These are phyloP conservation scores for Carettochelys insculpta DNA, from an alignment of 2,113 vertebrate genomes.

Conservation along the genomic window DNA sequence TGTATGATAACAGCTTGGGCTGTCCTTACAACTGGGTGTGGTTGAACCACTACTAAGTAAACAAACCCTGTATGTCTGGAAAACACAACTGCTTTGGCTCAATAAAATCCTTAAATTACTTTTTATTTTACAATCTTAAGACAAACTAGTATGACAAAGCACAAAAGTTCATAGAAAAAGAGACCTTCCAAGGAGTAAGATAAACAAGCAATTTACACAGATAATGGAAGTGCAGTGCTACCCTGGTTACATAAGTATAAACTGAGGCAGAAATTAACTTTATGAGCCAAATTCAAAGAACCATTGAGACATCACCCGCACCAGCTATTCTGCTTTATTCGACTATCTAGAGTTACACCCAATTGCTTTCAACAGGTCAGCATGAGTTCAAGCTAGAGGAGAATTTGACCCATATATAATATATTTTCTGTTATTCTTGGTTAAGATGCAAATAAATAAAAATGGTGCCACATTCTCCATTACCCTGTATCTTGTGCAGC, in stretches of 20 bases:
- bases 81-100: slow-evolving; percentile 71
- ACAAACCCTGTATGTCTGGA: slow-evolving; percentile 71
- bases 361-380: background rate
- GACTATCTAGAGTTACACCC: slow-evolving; percentile 49
- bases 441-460: slow-evolving; percentile 1
- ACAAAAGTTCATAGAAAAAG: slow-evolving; percentile 71
- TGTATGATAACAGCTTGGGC: slow-evolving; percentile 82
- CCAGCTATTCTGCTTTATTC: slow-evolving; percentile 64
- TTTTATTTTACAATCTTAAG: slow-evolving; percentile 75
- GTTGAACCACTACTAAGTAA: slow-evolving; percentile 68
- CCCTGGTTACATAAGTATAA: slow-evolving; percentile 59
- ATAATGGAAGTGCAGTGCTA: slow-evolving; percentile 62
- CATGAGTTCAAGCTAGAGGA: background rate
- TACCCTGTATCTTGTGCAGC: background rate
- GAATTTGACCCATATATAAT: background rate
- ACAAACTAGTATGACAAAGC: slow-evolving; percentile 68
- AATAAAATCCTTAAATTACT: slow-evolving; percentile 75
- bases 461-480: slow-evolving; percentile 7
- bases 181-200: slow-evolving; percentile 70
- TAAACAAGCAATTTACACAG: slow-evolving; percentile 75
- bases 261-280: slow-evolving; percentile 73
- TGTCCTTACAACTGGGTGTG: slow-evolving; percentile 80
- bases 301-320: slow-evolving; percentile 67
- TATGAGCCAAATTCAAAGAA: slow-evolving; percentile 71
- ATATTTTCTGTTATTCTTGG: background rate